phyloP scores from a whole-genome alignment of 2,797 vertebrate species.

The Novumbra hubbsi region DNA sequence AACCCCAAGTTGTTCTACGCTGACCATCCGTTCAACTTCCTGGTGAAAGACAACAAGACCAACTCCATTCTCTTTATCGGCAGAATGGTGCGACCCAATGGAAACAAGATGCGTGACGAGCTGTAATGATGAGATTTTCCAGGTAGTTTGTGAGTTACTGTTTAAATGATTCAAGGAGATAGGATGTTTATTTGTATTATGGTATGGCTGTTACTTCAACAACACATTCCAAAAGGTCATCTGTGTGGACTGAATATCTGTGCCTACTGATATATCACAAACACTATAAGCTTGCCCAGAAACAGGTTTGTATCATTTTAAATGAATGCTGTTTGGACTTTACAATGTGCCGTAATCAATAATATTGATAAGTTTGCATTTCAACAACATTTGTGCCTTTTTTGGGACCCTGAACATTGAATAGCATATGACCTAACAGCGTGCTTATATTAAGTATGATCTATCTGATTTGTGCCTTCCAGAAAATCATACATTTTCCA shows the following conservation, averaged over 20 bases:
- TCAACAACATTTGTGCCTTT: conserved; percentile 10
- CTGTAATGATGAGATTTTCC: conserved; percentile 64
- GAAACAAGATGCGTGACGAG: conserved; percentile 94
- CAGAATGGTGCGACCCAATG: conserved; percentile 88
- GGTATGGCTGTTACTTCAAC: conserved; percentile 61
- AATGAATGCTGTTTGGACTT: neutral
- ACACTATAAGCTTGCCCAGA: conserved; percentile 25
- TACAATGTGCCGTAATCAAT: neutral
- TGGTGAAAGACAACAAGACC: conserved; percentile 93
- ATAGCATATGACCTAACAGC: conserved; percentile 36
- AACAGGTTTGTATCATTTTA: conserved; percentile 21
- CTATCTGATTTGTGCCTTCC: conserved; percentile 27
- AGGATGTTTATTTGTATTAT: conserved; percentile 26
- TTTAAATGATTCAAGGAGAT: conserved; percentile 36
- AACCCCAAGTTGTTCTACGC: conserved; percentile 93
- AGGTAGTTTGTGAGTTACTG: conserved; percentile 23
- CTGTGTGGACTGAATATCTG: conserved; percentile 48
- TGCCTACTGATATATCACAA: conserved; percentile 11
- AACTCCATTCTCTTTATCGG: conserved; percentile 94
- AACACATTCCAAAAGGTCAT: conserved; percentile 55
- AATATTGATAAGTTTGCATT: conserved; percentile 3
- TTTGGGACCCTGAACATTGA: conserved; percentile 20
- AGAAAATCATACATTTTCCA: neutral
- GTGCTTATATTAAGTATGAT: conserved; percentile 78
- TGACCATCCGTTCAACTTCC: conserved; percentile 94